Percentiles rank a stretch among this genome's conserved stretches.
Conservation (phyloP, 2,797 vertebrate species). For the Phalanger gymnotis region DNA sequence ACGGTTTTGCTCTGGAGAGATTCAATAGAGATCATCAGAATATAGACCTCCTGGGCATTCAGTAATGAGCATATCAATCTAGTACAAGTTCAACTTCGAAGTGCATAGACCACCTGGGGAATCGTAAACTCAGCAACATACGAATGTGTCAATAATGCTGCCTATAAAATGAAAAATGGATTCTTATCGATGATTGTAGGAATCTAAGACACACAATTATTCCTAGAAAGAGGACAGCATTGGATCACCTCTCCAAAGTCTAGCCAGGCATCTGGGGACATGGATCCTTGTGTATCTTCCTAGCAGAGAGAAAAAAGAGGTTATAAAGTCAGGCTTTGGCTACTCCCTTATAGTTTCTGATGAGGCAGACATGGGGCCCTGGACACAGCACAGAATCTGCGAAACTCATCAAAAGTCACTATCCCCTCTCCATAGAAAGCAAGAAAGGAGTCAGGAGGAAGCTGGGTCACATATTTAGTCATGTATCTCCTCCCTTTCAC, state of each 20-base stretch:
- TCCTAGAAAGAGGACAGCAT: not conserved
- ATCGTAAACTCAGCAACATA: not conserved
- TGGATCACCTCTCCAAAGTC: not conserved
- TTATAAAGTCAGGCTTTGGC: not conserved
- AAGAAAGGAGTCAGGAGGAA: not conserved
- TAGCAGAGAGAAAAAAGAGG: not conserved
- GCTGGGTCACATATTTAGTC: not conserved
- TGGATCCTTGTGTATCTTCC: not conserved
- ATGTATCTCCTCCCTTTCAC: not conserved
- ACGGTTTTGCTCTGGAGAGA: not conserved
- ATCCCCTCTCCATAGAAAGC: not conserved
- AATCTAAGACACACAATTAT: not conserved
- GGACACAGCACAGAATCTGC: not conserved
- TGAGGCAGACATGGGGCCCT: not conserved
- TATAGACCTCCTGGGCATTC: not conserved
- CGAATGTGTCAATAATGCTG: not conserved
- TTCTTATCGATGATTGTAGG: not conserved
- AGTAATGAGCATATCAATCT: not conserved
- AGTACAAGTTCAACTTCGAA: not conserved
- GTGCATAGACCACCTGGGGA: not conserved
- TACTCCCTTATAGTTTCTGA: not conserved
- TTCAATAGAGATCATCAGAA: not conserved
- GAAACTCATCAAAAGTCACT: not conserved
- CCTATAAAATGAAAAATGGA: not conserved
- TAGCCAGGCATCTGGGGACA: not conserved